Conservation (phyloP, 2,797 vertebrate species). For the Mallotus villosus region DNA sequence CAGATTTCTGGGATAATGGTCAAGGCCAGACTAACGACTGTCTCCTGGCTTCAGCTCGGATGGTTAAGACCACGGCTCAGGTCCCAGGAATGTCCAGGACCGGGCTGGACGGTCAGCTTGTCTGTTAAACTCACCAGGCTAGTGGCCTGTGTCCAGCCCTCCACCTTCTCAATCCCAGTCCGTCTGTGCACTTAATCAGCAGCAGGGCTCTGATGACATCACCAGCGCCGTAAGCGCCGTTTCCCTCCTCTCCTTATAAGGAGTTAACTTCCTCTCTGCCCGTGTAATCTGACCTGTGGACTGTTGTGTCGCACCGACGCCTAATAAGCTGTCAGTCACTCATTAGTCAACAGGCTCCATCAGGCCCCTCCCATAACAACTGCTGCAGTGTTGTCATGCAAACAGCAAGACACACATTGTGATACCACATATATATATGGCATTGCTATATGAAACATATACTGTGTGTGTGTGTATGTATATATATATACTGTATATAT, state of each 20-base stretch:
- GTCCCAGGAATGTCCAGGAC: neutral
- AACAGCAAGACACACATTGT: too few species aligned
- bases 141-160: neutral
- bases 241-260: slow-evolving; percentile 19
- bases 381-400: too few species aligned
- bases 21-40: neutral
- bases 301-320: slow-evolving; percentile 18
- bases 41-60: neutral
- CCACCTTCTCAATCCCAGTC: neutral
- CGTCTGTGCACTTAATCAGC: neutral
- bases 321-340: slow-evolving; percentile 9
- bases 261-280: slow-evolving; percentile 26
- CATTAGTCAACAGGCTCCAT: too few species aligned
- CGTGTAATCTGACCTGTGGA: slow-evolving; percentile 34
- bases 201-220: neutral
- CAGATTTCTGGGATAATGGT: neutral
- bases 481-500: too few species aligned
- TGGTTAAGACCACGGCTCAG: too few species aligned
- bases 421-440: too few species aligned
- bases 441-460: too few species aligned
- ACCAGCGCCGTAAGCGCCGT: neutral
- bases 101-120: neutral
- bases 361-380: too few species aligned
- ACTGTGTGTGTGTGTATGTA: too few species aligned
- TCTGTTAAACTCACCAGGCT: neutral